Evolutionary conservation across 2,797 vertebrate species (phyloP).

Genomic region (Gymnocypris eckloni): DNA sequence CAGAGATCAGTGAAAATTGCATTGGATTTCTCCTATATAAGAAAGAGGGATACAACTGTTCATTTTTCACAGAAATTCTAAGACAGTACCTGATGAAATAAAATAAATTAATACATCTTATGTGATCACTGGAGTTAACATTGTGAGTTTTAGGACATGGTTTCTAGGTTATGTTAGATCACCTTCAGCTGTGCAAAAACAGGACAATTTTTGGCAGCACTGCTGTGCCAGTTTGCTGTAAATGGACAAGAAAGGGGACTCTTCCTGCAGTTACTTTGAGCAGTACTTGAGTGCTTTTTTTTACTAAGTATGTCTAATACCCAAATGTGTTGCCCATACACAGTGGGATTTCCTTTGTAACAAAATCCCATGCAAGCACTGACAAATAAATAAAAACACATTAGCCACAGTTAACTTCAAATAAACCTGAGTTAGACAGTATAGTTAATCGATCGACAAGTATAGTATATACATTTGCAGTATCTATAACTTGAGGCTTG

Average conservation of each 20-base stretch:
- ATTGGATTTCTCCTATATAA: neutral
- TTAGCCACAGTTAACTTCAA: neutral
- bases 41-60: neutral
- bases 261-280: neutral
- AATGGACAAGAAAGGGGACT: conserved; percentile 14
- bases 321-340: neutral
- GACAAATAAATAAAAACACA: neutral
- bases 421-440: neutral
- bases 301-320: neutral
- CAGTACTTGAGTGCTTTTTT: neutral
- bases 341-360: neutral
- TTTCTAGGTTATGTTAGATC: conserved; percentile 34
- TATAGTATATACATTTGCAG: neutral
- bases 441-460: neutral
- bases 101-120: neutral
- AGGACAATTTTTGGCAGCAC: conserved; percentile 17
- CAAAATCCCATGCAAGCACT: neutral
- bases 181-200: conserved; percentile 33
- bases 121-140: conserved; percentile 1
- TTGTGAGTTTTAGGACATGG: conserved; percentile 1
- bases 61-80: neutral
- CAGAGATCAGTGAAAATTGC: neutral
- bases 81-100: neutral
- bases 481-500: neutral
- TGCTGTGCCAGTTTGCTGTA: conserved; percentile 24